These are phyloP conservation scores for Plebejus argus DNA, from an alignment of 2,888 invertebrate species.

Conservation along the genomic window DNA sequence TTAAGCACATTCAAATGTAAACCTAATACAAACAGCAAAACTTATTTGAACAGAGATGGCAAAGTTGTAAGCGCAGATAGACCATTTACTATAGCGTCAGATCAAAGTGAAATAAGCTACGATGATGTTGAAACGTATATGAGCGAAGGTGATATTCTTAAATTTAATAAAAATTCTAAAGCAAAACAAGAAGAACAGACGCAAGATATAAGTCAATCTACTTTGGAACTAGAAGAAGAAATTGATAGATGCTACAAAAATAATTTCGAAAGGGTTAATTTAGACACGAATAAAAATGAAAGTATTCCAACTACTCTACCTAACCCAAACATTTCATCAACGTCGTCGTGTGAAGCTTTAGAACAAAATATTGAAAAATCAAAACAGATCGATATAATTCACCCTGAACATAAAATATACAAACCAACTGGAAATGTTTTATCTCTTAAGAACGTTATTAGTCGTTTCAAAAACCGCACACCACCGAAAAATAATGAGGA, in stretches of 20 bases:
- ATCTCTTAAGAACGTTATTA: conserved; percentile 80
- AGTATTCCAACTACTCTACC: conserved; percentile 63
- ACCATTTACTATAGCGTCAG: conserved; percentile 87
- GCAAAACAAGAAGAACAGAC: conserved; percentile 58
- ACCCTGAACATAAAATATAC: conserved; percentile 91
- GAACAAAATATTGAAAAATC: conserved; percentile 71
- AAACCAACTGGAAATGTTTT: conserved; percentile 81
- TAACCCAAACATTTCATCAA: conserved; percentile 76
- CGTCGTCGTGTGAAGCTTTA: conserved; percentile 79
- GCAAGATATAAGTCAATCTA: conserved; percentile 73
- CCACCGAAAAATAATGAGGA: conserved; percentile 66
- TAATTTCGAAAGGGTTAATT: conserved; percentile 66
- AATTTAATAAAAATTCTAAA: conserved; percentile 66
- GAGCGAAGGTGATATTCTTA: conserved; percentile 69
- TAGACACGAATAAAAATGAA: conserved; percentile 66
- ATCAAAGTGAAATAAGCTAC: conserved; percentile 84
- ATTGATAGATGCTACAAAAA: conserved; percentile 76
- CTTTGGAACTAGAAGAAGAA: conserved; percentile 74
- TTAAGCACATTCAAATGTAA: conserved; percentile 69
- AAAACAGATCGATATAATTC: conserved; percentile 77
- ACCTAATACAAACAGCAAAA: conserved; percentile 70
- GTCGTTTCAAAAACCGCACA: conserved; percentile 73
- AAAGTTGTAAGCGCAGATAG: conserved; percentile 83
- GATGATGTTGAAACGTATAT: conserved; percentile 84
- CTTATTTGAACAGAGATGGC: conserved; percentile 81